phyloP scores from a whole-genome alignment of 1,140 invertebrate genomes.

The Brachionus angularis region DNA sequence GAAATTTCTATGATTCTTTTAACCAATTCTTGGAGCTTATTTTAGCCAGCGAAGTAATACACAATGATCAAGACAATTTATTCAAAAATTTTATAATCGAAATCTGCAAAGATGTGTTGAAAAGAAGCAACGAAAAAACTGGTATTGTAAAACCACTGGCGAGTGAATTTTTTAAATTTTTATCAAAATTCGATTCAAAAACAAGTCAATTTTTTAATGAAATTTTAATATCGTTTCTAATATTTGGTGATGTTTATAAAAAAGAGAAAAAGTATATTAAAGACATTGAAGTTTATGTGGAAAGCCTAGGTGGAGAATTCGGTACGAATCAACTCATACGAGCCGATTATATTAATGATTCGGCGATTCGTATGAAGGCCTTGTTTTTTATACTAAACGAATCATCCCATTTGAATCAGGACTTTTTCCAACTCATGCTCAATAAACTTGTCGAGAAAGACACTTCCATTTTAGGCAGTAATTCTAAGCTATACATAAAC shows the following conservation, averaged over 20 bases:
- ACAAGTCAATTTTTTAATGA: constrained; percentile 4
- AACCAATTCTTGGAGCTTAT: constrained; percentile 5
- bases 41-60: not conserved
- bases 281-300: constrained; percentile 41
- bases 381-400: constrained; percentile 12
- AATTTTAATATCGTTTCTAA: constrained; percentile 4
- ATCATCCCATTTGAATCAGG: not conserved
- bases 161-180: constrained; percentile 14
- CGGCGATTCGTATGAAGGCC: constrained; percentile 10
- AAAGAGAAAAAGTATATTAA: constrained; percentile 43
- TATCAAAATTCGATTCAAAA: not conserved
- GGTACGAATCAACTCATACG: constrained; percentile 31
- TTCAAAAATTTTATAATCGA: constrained; percentile 35
- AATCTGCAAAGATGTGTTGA: constrained; percentile 17
- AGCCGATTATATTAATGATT: constrained; percentile 41
- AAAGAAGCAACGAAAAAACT: constrained; percentile 14
- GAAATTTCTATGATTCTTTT: constrained; percentile 27
- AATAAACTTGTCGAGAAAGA: constrained; percentile 10
- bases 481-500: constrained; percentile 23
- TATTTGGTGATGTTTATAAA: constrained; percentile 19
- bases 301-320: constrained; percentile 9
- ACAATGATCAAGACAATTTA: constrained; percentile 5
- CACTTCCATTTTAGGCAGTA: not conserved
- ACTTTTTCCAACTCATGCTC: not conserved
- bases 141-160: constrained; percentile 1